Evolutionary conservation across 92 coral and sea anemone genomes (phyloP).

Genomic region (Paragorgia papillata): DNA sequence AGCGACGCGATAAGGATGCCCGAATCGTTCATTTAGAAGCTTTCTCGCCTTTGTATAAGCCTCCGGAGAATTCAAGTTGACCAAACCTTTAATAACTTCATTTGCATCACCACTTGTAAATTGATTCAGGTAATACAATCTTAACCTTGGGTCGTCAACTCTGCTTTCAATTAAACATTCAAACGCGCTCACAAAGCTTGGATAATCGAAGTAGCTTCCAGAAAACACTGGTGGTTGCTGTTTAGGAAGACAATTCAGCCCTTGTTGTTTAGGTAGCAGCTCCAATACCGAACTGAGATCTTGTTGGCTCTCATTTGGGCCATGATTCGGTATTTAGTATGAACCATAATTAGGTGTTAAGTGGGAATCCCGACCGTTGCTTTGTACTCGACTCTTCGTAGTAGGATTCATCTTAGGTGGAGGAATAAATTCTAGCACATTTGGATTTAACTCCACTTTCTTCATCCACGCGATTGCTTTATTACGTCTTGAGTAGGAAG

Average conservation of each 20-base stretch:
- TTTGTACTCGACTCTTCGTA: neutral
- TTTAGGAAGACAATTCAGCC: constrained; percentile 44
- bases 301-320: constrained; percentile 13
- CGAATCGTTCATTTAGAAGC: constrained; percentile 50
- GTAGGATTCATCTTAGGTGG: constrained; percentile 8
- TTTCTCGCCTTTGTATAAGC: constrained; percentile 52
- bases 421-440: constrained; percentile 37
- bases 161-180: constrained; percentile 41
- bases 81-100: constrained; percentile 46
- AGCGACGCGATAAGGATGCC: constrained; percentile 51
- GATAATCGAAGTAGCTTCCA: constrained; percentile 45
- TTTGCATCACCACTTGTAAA: constrained; percentile 58
- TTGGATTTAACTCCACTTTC: constrained; percentile 27
- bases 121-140: constrained; percentile 45
- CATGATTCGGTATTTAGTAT: neutral
- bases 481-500: neutral
- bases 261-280: constrained; percentile 44
- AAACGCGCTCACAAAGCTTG: constrained; percentile 48
- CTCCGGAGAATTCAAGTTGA: constrained; percentile 52
- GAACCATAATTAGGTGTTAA: no score
- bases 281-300: constrained; percentile 39
- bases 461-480: neutral
- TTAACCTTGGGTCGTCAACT: constrained; percentile 45
- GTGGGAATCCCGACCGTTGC: constrained; percentile 12
- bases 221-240: constrained; percentile 54